Evolutionary conservation across 2,113 vertebrate species (phyloP).

Genomic region (Miniopterus natalensis): DNA sequence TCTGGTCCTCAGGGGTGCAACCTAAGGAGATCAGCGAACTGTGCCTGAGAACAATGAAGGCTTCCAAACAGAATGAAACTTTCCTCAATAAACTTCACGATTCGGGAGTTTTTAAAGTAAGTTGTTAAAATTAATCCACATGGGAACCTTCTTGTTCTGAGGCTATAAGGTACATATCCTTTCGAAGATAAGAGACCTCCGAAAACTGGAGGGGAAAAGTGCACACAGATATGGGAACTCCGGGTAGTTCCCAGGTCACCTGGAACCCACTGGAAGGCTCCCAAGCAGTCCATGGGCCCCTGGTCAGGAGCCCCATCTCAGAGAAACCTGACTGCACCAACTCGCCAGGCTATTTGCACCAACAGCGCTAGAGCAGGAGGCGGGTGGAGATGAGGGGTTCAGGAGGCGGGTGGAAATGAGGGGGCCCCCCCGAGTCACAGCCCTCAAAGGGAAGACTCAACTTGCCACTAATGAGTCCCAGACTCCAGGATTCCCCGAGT

Average conservation of each 20-base stretch:
- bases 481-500: neutral
- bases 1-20: neutral
- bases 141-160: neutral
- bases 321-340: neutral
- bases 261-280: neutral
- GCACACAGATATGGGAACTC: neutral
- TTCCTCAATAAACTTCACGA: neutral
- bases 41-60: neutral
- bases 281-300: neutral
- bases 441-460: neutral
- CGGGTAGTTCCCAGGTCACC: neutral
- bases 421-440: neutral
- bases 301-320: neutral
- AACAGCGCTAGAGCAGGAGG: accelerated
- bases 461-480: neutral
- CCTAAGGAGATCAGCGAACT: neutral
- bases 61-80: neutral
- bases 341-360: neutral
- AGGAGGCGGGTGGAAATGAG: neutral
- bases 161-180: neutral
- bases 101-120: neutral
- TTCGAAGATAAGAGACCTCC: neutral
- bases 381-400: neutral
- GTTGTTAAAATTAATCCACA: neutral
- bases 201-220: neutral